Evolutionary conservation across 2,113 vertebrate species (phyloP), one percentile per base, ranked within the genome.

Genomic region (Lophura nycthemera): DNA sequence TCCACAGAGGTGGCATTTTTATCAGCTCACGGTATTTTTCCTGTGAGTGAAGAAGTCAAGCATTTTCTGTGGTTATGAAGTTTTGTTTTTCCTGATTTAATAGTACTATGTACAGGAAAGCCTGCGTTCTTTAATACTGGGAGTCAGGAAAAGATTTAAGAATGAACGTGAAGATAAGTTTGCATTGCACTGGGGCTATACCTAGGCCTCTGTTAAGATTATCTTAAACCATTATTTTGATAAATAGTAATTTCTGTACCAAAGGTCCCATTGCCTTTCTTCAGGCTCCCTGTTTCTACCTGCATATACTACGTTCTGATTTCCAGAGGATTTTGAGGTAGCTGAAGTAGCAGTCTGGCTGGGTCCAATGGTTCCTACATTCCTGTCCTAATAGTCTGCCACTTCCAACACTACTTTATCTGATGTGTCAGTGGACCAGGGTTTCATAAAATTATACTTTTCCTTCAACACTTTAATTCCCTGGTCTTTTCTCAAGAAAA

Each of bases 301-400:
- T 69, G 4, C 25, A 21, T 32, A 47, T 32, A 17, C 59, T 52
- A 38, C 38, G 6, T 63, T 83, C 19, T 59, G 18, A 71, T 81
- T 88, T 92, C 42, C 66, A 81, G 83, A 83, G 77, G 42, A 54
- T 86, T 76, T 90, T 90, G 77, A 27, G 63, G 66, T n/a, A 36
- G 61, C 29, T 87, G 45, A 48, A 67, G 47, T 59, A 70, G 42
- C 59, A 5, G 8, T 74, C 42, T 94, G 13, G 30, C 52, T n/a
- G 40, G 29, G 40, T 86, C 24, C 38, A 50, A 20, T 8, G 64
- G 17, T 38, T 63, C 61, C 64, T 78, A 29, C 29, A 47, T 93
- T 87, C 32, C 87, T 67, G 34, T 65, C 32, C 47, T 56, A 60
- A 43, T 7, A 89, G 29, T 13, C 42, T 76, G 30, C 32, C 47